Base-by-base conservation (phyloP, 2,797 vertebrate species). In the Champsocephalus gunnari region DNA sequence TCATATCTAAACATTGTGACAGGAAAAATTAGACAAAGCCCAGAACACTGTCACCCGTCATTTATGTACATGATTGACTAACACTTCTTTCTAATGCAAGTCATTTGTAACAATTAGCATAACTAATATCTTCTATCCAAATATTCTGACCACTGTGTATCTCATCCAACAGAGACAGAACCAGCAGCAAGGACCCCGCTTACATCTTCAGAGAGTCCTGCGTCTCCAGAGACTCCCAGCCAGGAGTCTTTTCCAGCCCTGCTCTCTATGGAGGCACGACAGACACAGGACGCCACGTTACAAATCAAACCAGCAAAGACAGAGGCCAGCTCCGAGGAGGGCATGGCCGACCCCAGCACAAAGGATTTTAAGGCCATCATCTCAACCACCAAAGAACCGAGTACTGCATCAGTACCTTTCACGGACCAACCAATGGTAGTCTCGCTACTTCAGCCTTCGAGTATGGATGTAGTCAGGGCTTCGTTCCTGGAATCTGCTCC, bases 341-440 rank as follows among this genome's bases (percentile, higher is more conserved):
- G 85, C 72, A 75, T 13, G 64, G 82, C 85, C 79, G 83, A 86
- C 80, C 90, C 80, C 77, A 92, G 91, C 92, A 91, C 88, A 90
- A 94, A 94, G 90, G 93, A 93, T 89, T 90, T 88, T 68, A 93
- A 92, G 93, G 86, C 92, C 91, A 91, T 94, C 90, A 90, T 87
- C 83, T 91, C 92, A 90, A 87, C 93, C 87, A 94, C 94, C 95
- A 95, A 95, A 96, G 95, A 95, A 92, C 87, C 87, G 81, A 91
- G 83, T 86, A 90, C 91, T 87, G 89, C 73, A 80, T 87, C 88
- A 74, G 80, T 92, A 89, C 87, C 88, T 81, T 87, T 87, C 73
- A 79, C 83, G 73, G 92, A 94, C 82, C 92, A 95, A 88, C 91
- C 91, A 73, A 91, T 94, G 91, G 94, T 94, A 82, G 87, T 94